These are phyloP conservation scores for Chiloscyllium plagiosum DNA, from an alignment of 2,113 vertebrate genomes.

Conservation along the genomic window DNA sequence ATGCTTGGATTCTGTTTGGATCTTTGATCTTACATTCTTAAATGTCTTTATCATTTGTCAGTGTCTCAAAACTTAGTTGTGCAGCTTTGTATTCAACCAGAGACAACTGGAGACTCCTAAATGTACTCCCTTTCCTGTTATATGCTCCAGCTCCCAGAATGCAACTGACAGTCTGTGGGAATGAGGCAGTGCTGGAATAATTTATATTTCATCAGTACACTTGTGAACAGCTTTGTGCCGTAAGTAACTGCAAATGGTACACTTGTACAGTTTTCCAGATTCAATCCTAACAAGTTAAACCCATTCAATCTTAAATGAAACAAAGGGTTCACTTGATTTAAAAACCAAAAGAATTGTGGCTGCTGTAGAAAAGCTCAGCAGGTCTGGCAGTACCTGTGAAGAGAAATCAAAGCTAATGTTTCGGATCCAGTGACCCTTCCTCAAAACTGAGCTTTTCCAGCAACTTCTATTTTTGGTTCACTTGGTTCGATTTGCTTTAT, in stretches of 20 bases:
- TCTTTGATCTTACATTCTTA: neutral
- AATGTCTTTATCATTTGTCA: neutral
- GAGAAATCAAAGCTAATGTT: no score
- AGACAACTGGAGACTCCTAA: neutral
- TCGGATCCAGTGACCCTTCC: no score
- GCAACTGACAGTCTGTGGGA: neutral
- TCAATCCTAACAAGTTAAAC: neutral
- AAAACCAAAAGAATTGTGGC: no score
- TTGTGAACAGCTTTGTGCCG: neutral
- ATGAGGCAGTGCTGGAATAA: neutral
- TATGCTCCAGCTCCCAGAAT: neutral
- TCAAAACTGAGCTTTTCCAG: no score
- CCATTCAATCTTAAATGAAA: neutral
- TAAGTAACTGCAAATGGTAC: neutral
- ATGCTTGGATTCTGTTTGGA: neutral
- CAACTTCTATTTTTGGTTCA: neutral
- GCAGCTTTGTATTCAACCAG: neutral
- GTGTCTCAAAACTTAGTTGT: neutral
- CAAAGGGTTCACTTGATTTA: no score
- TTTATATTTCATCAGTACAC: neutral
- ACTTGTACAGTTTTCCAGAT: neutral
- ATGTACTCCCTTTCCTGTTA: neutral
- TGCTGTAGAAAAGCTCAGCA: no score
- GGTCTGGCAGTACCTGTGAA: no score
- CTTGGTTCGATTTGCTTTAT: neutral